phyloP scores from a whole-genome alignment of 2,888 invertebrate genomes.

The Cryptus viduatorius region DNA sequence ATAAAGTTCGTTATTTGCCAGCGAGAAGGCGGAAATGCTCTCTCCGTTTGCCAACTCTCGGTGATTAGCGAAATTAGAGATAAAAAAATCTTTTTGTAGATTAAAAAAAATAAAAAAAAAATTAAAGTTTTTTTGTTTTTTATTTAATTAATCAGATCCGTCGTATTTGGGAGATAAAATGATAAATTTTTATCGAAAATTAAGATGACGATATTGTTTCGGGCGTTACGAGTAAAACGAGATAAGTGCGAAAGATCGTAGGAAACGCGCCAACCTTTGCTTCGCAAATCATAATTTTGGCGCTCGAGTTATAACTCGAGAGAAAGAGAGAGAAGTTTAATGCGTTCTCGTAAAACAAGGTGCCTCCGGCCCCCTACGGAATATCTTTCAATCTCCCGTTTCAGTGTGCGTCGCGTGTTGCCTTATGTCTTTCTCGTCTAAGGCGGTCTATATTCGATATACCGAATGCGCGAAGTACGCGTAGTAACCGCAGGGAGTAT shows the following conservation, averaged over 20 bases:
- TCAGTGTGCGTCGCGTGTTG: slow-evolving; percentile 23
- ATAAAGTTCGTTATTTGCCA: slow-evolving; percentile 49
- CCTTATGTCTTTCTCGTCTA: slow-evolving; percentile 32
- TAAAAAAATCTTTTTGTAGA: slow-evolving; percentile 7
- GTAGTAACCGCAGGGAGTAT: slow-evolving; percentile 9
- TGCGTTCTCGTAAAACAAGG: slow-evolving; percentile 55
- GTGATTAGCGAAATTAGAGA: slow-evolving; percentile 28
- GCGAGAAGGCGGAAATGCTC: slow-evolving; percentile 9
- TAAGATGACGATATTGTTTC: too few relatives aligned
- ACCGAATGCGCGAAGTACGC: slow-evolving; percentile 49
- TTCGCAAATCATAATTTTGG: slow-evolving; percentile 47
- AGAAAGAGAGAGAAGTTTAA: slow-evolving; percentile 29
- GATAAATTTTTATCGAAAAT: too few relatives aligned
- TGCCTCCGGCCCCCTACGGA: slow-evolving; percentile 24
- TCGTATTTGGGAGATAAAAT: not conserved
- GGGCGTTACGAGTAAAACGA: not conserved
- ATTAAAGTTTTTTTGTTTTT: not conserved
- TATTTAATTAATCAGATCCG: not conserved
- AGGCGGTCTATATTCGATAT: slow-evolving; percentile 52
- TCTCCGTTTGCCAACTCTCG: slow-evolving; percentile 48
- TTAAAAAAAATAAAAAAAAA: not conserved
- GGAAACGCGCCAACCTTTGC: slow-evolving; percentile 10
- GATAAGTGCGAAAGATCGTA: not conserved
- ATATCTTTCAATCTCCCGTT: slow-evolving; percentile 26
- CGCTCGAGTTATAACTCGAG: slow-evolving; percentile 41